A percentile compares a stretch with the other conserved stretches of the same genome.
Evolutionary conservation across 2,113 vertebrate genomes (phyloP).

Genomic region (Romanogobio albipinnatus): DNA sequence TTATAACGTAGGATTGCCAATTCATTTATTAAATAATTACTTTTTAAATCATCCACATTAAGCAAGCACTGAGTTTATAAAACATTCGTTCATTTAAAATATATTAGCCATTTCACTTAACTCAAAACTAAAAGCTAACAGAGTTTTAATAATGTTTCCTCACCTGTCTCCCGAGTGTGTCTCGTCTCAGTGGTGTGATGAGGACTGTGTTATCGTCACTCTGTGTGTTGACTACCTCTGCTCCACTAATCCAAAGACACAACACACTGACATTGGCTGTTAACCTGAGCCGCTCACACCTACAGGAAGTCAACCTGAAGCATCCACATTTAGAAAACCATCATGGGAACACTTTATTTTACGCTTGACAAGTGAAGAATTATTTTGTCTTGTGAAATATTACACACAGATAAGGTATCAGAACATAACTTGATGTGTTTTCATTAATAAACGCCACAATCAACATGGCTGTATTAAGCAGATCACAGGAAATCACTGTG

Average conservation of each 20-base stretch:
- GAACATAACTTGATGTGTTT: not conserved
- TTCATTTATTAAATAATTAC: not conserved
- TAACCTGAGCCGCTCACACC: conserved; percentile 24
- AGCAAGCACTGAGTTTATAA: not conserved
- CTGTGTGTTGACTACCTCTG: conserved; percentile 31
- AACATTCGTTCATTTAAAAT: not conserved
- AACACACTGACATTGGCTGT: conserved; percentile 33
- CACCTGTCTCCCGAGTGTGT: not conserved
- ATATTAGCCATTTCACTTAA: not conserved
- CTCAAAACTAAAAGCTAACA: no score
- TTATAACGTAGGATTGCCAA: not conserved
- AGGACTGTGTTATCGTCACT: conserved; percentile 1
- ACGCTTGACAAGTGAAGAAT: not conserved
- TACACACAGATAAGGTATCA: not conserved
- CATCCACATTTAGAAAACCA: not conserved
- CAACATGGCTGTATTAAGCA: not conserved
- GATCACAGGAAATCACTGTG: conserved; percentile 1
- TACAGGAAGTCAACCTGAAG: not conserved
- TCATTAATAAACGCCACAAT: not conserved
- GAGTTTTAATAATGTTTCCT: not conserved
- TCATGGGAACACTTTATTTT: not conserved
- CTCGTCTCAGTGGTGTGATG: conserved; percentile 15
- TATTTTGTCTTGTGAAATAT: not conserved
- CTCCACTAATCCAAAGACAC: conserved; percentile 58
- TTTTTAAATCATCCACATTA: not conserved